Conservation (phyloP, 2,113 vertebrate genomes). For the Limanda limanda region DNA sequence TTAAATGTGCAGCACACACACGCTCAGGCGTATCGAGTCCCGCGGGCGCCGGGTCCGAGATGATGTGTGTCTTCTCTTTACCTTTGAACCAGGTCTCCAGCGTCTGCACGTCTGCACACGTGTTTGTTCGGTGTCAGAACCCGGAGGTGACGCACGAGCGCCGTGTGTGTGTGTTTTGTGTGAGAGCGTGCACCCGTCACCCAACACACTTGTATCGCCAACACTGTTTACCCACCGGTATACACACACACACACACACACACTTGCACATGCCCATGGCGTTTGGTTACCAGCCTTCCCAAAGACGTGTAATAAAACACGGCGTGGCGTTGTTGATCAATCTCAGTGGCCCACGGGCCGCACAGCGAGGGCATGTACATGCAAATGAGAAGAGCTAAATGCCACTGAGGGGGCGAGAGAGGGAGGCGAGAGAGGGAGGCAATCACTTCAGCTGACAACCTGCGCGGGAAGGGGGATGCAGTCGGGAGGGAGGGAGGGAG, state of each 20-base stretch:
- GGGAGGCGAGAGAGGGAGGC: constrained; percentile 76
- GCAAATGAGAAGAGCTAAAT: constrained; percentile 97
- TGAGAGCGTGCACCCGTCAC: background rate
- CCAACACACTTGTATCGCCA: background rate
- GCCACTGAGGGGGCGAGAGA: constrained; percentile 87
- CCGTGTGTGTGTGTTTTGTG: constrained; percentile 6
- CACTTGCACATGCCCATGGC: constrained; percentile 61
- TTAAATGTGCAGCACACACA: constrained; percentile 40
- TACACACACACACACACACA: background rate
- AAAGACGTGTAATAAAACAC: constrained; percentile 91
- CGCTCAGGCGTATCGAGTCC: constrained; percentile 37
- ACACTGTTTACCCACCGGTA: constrained; percentile 31
- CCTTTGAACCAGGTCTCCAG: constrained; percentile 58
- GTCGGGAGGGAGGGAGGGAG: constrained; percentile 6
- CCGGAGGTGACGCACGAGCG: constrained; percentile 4
- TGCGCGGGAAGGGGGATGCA: constrained; percentile 46
- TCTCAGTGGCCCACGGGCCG: constrained; percentile 89
- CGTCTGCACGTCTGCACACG: constrained; percentile 28
- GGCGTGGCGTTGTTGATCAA: constrained; percentile 93
- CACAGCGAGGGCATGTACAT: constrained; percentile 97
- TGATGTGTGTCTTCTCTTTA: constrained; percentile 59
- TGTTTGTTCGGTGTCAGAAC: constrained; percentile 49
- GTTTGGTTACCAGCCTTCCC: constrained; percentile 76
- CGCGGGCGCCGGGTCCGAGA: constrained; percentile 37
- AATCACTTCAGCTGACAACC: constrained; percentile 82